phyloP scores from a whole-genome alignment of 2,888 invertebrate genomes.

The Pollenia angustigena region DNA sequence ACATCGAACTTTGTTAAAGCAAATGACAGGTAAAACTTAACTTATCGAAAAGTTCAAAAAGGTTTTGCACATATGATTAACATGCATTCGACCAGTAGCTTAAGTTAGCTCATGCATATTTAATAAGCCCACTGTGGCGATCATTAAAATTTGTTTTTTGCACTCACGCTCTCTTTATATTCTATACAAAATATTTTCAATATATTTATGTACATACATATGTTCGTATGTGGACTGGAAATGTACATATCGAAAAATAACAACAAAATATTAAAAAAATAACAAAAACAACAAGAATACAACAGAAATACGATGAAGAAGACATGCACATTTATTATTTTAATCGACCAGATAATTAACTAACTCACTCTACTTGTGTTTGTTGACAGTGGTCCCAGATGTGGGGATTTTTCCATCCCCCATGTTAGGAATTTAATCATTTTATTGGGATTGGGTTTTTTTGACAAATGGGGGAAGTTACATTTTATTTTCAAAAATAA shows the following conservation, averaged over 20 bases:
- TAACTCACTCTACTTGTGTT: conserved; percentile 23
- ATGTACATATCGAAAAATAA: conserved; percentile 44
- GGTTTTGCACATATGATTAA: no score
- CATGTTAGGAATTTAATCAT: no score
- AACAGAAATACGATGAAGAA: conserved; percentile 23
- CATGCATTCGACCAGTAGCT: no score
- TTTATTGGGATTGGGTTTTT: no score
- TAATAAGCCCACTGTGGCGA: conserved; percentile 40
- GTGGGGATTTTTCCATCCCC: no score
- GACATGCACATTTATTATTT: conserved; percentile 53
- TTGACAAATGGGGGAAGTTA: no score
- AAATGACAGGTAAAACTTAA: no score
- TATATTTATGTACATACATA: not conserved
- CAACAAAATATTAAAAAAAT: conserved; percentile 17
- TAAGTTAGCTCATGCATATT: not conserved
- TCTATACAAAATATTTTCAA: conserved; percentile 37
- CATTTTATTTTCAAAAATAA: no score
- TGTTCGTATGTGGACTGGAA: conserved; percentile 39
- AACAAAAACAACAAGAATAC: conserved; percentile 24
- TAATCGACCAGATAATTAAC: conserved; percentile 64
- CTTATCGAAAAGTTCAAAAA: no score
- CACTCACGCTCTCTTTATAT: conserved; percentile 56
- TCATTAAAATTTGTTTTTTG: conserved; percentile 18
- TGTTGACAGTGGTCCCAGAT: no score
- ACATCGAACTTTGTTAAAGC: no score